Evolutionary conservation across 2,113 vertebrate species (phyloP), one percentile per base, ranked within the genome.

Genomic region (Haplochromis vanheusdeni): DNA sequence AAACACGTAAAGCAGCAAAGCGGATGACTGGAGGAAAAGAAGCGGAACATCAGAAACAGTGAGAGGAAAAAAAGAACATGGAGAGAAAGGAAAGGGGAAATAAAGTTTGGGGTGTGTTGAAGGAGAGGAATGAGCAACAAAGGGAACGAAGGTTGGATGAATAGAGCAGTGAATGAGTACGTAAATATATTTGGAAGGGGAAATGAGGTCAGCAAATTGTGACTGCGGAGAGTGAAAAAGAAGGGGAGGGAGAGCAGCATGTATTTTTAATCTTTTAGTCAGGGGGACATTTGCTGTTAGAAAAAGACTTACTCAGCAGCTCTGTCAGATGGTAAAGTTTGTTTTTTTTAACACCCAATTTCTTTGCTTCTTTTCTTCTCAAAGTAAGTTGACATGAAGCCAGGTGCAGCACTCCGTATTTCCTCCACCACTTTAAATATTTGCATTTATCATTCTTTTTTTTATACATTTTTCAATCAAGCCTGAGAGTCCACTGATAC

Each of bases 161-260:
- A 90, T 52, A 85, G 82, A 83, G 87, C 28, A 6, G 79, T 12
- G 4, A 11, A 65, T 26, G 7, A 73, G 79, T 55, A 79, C 47
- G 86, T 73, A 88, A 92, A 89, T 65, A 83, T 86, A 87, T 85
- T 84, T 56, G 35, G 60, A 58, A 16, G 62, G 35, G 51, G 54
- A 92, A 93, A 91, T 70, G 84, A 89, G 90, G 89, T 89, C 92
- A 91, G 89, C n/a, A 13, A 84, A 79, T 70, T 87, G 90, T 81
- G 87, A 56, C 84, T 84, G 90, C 83, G 62, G 75, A 58, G 81
- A 90, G 56, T 51, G 54, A 86, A 45, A 54, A 81, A 82, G 70
- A 81, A 40, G 68, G 60, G 52, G 79, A 51, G 55, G 7, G 54
- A 21, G 83, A 35, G 35, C 81, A 35, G 87, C 80, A 79, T 88